Base-by-base conservation (phyloP, 2,113 vertebrate species). In the Mustela nigripes region DNA sequence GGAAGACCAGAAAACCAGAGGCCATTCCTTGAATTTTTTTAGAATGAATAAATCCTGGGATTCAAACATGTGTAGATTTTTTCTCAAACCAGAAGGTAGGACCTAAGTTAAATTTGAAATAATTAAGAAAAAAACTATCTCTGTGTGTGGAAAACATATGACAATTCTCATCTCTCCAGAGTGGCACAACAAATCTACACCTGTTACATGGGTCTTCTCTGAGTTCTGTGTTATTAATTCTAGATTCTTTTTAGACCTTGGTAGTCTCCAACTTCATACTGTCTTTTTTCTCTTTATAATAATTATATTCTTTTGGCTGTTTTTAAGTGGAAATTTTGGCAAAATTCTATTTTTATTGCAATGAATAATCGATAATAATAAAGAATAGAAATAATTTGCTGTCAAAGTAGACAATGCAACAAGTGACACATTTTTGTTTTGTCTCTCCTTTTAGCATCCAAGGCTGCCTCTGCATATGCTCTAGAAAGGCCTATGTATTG, bases 271-370 rank as follows among this genome's bases (percentile, higher is more conserved):
- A 15, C 31, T 93, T 82, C 21, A 58, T 31, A 45, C 42, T 78
- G 11, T 33, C 33, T 94, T 97, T 88, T 11, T 18, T 98, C 39
- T 94, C 31, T 95, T 83, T 86, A 80, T 82, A 50, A 42, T 81
- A 58, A 74, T 73, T 79, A 53, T 79, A 83, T 48, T 65, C 12
- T 73, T 89, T 73, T 92, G 3, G 9, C 21, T 18, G 26, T 11
- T 26, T 91, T 93, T 80, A 73, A 81, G 63, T 60, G 82, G 18
- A 65, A 91, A 93, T 91, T 96, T 91, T 95, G 58, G 18, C 89
- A 91, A 89, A 86, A 92, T 94, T 94, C 6, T 39, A 6, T 85
- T 95, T 95, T 95, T 42, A 78, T 92, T 71, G 19, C 33, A 86
- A 12, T 65, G 36, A 91, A 36, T 78, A 85, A 63, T 65, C 74